These are phyloP conservation scores for Bombus huntii DNA, from an alignment of 1,140 invertebrate genomes.

Conservation along the genomic window DNA sequence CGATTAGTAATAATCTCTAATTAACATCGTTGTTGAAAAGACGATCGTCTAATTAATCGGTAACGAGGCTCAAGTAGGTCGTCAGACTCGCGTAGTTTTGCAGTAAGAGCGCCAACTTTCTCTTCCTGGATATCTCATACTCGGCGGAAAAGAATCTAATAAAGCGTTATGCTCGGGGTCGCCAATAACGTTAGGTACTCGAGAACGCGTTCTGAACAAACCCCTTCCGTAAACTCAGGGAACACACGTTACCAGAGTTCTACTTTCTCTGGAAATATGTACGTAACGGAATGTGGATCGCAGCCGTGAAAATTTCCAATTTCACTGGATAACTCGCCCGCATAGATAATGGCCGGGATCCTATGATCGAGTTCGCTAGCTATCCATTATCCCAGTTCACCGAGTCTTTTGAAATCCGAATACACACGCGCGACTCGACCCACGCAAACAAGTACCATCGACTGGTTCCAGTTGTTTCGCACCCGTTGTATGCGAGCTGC, in stretches of 20 bases:
- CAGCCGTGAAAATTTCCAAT: not conserved
- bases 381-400: not conserved
- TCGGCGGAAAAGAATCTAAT: not conserved
- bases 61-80: constrained; percentile 10
- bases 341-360: too few species aligned
- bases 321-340: not conserved
- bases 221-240: not conserved
- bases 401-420: constrained; percentile 2
- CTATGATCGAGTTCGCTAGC: not conserved
- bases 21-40: constrained; percentile 4
- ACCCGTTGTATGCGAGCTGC: too few species aligned
- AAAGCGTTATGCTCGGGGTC: not conserved
- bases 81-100: not conserved
- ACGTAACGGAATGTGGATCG: not conserved
- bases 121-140: not conserved
- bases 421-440: too few species aligned
- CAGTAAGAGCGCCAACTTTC: not conserved
- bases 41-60: constrained; percentile 48
- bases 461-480: not conserved
- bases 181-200: not conserved
- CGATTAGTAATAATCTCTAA: constrained; percentile 35
- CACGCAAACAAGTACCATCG: not conserved
- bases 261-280: not conserved
- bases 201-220: not conserved
- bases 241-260: not conserved